Evolutionary conservation across 53 echinoderm and acorn worm genomes (phyloP), one percentile per base, ranked within the genome.

Genomic region (Patiria pectinifera): DNA sequence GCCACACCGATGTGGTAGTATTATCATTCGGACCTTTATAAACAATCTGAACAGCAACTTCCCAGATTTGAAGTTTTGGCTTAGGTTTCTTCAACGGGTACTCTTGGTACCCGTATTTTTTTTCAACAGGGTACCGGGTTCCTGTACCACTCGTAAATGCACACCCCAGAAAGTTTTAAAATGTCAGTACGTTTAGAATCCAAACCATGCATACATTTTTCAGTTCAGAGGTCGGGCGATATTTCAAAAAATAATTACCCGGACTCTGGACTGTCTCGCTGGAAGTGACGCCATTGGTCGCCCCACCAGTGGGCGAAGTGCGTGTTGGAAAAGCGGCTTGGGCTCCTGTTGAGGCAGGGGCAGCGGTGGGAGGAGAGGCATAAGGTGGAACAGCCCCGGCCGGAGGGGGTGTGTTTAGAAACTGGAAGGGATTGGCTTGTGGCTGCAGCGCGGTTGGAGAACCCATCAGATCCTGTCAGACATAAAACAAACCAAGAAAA

Each of bases 381-480:
- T 80, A 45, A 11, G 80, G 48, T 46, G 90, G 90, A 25, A 90
- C 24, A 22, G 90, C 90, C 4, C 90, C 90, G 9, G 90, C 80
- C 18, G 26, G 81, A 59, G 90, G 61, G 77, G 78, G 86, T 49
- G 86, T 74, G 86, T 53, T 72, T 15, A 49, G 48, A 48, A 71
- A 58, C 77, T 26, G 88, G 76, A 87, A 76, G 22, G 24, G 76
- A 53, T 19, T 46, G 45, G 45, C 19, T 45, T 63, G 85, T n/a
- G 86, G 9, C 48, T 24, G 49, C 8, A 35, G 77, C 26, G 49
- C 76, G 76, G 59, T 88, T 6, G 86, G 61, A 8, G 87, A 87
- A 15, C 69, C 66, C 45, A 90, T 46, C 15, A 90, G 82, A 80
- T 90, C 81, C 90, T 90, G 90, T 24, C 1, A 49, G 61, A 66